A percentile compares a stretch with the other conserved stretches of the same genome.
phyloP scores from a whole-genome alignment of 2,888 invertebrate species.

The Seira sanloemensis region DNA sequence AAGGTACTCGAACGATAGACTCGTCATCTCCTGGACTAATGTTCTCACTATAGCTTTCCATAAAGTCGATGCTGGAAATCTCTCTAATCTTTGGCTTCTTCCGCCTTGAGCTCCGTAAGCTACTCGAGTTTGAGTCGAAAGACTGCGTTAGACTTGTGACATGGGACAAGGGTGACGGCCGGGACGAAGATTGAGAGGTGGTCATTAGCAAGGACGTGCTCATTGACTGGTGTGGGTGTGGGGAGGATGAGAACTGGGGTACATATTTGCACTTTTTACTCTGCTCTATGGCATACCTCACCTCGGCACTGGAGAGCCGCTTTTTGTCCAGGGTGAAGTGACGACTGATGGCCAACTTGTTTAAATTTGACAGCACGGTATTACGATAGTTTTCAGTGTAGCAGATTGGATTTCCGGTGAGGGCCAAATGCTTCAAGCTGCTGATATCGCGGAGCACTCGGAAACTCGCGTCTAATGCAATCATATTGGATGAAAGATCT shows the following conservation, averaged over 20 bases:
- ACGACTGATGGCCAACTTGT: constrained; percentile 64
- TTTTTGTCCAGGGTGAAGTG: constrained; percentile 71
- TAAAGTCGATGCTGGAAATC: constrained; percentile 61
- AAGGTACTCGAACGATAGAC: constrained; percentile 52
- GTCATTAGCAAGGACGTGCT: constrained; percentile 43
- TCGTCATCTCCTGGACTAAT: constrained; percentile 52
- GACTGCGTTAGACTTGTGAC: constrained; percentile 72
- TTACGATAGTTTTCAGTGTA: constrained; percentile 68
- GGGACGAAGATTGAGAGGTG: constrained; percentile 51
- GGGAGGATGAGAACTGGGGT: constrained; percentile 50
- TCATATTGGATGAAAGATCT: constrained; percentile 71
- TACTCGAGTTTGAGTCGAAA: constrained; percentile 71
- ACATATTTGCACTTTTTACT: constrained; percentile 68
- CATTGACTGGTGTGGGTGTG: constrained; percentile 11
- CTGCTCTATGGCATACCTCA: constrained; percentile 64
- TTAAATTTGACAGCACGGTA: constrained; percentile 63
- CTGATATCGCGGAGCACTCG: constrained; percentile 63
- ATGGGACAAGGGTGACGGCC: constrained; percentile 49
- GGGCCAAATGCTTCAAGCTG: constrained; percentile 64
- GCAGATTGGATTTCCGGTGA: constrained; percentile 70
- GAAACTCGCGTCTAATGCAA: constrained; percentile 66
- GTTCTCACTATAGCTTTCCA: constrained; percentile 54
- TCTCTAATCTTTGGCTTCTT: constrained; percentile 73
- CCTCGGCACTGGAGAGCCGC: constrained; percentile 68
- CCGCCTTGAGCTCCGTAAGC: constrained; percentile 69